These are phyloP conservation scores for Scaptomyza pallida DNA, from an alignment of 1,140 invertebrate genomes.

Conservation along the genomic window DNA sequence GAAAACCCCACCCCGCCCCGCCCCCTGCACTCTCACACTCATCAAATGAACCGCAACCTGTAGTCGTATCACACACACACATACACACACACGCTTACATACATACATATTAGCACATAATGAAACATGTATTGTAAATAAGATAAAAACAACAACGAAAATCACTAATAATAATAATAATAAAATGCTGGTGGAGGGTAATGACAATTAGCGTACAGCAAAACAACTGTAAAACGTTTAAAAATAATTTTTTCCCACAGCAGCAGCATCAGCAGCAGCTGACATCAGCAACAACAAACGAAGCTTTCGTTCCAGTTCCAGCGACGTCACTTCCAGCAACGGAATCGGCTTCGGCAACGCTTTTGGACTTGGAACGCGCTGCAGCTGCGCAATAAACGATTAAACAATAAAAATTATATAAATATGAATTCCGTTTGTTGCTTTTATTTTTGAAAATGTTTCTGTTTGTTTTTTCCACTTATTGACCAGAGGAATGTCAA, in stretches of 20 bases:
- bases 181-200: slow-evolving; percentile 51
- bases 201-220: slow-evolving; percentile 3
- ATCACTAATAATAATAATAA: slow-evolving; percentile 45
- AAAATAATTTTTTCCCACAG: slow-evolving; percentile 21
- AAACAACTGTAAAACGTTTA: slow-evolving; percentile 18
- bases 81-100: slow-evolving; percentile 24
- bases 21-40: too few relatives aligned
- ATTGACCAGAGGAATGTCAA: slow-evolving; percentile 36
- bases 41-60: slow-evolving; percentile 23
- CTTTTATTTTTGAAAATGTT: slow-evolving; percentile 50
- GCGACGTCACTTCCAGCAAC: slow-evolving; percentile 5
- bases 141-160: slow-evolving; percentile 35
- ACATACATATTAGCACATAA: slow-evolving; percentile 60
- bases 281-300: slow-evolving; percentile 13
- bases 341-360: slow-evolving; percentile 50
- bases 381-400: slow-evolving; percentile 47
- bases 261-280: slow-evolving; percentile 18
- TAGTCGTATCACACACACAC: slow-evolving; percentile 28
- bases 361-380: slow-evolving; percentile 60
- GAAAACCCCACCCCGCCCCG: not conserved
- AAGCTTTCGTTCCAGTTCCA: slow-evolving; percentile 5
- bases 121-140: slow-evolving; percentile 68
- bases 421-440: slow-evolving; percentile 18
- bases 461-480: slow-evolving; percentile 25
- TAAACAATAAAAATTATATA: not conserved